Evolutionary conservation across 1,140 invertebrate genomes (phyloP), one percentile per base, ranked within the genome.

Genomic region (Onthophagus taurus): DNA sequence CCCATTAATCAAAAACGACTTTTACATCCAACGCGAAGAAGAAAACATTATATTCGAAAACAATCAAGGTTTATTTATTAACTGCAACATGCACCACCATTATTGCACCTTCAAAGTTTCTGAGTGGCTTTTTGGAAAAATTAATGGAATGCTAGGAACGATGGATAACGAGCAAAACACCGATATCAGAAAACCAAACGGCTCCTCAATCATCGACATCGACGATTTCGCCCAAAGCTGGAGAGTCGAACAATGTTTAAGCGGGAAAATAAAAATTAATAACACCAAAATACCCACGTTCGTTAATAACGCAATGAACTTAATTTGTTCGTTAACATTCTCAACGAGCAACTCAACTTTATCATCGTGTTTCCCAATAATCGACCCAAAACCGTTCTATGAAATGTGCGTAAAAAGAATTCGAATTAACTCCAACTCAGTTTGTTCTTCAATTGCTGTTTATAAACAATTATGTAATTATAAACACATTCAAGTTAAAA

Each of bases 111-210:
- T 74, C 3, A 64, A 68, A 42, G 44, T 74, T 6, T 65, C 54
- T 59, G 76, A 69, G n/a, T 75, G 64, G 70, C 76, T 81, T 53
- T 79, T 74, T 49, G 77, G 78, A 1, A 81, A 81, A 54, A 75
- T 74, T 0, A 78, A 72, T 2, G 83, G 83, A 13, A 55, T 85
- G 0, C 59, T 84, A 2, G 82, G 82, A 2, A 79, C 75, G 0
- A 77, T 80, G 66, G 75, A 80, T 57, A 75, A 81, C 47, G 82
- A 85, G 55, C 66, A 67, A 0, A 62, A 55, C 13, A 77, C 78
- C 39, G 82, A 85, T 52, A 61, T 71, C 2, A 60, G 67, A 0
- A 59, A 60, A 2, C 68, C 74, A 0, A 48, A 61, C 19, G 65
- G 68, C 2, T 47, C 47, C 3, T 24, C 67, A 1, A 47, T 51